Conservation (phyloP, 35 echinoderm and acorn worm genomes). For the Holothuria glaberrima region DNA sequence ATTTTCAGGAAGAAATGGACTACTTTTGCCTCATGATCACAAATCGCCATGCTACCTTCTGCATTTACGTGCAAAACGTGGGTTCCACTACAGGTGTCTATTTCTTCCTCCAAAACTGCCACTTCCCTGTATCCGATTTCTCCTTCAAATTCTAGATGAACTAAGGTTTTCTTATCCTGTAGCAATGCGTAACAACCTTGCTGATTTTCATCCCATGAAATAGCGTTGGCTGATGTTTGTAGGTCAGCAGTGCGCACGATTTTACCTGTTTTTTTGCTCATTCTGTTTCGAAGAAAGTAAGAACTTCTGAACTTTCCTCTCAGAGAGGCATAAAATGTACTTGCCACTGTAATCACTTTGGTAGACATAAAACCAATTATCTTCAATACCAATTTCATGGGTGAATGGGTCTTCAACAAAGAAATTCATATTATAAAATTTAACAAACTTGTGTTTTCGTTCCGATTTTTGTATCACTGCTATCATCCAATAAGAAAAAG, state of each 20-base stretch:
- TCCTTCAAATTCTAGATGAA: neutral
- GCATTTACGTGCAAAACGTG: neutral
- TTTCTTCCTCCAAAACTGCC: neutral
- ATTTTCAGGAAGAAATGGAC: neutral
- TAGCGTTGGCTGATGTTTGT: neutral
- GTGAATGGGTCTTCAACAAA: neutral
- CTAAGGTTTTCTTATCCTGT: neutral
- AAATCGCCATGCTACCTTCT: neutral
- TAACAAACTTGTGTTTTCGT: neutral
- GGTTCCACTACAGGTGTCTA: neutral
- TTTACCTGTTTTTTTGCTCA: neutral
- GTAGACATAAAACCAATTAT: neutral
- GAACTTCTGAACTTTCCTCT: neutral
- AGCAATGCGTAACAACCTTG: neutral
- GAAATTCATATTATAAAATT: neutral
- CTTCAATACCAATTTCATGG: neutral
- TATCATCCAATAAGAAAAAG: neutral
- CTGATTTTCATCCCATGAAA: slow-evolving; percentile 4
- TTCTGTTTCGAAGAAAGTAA: neutral
- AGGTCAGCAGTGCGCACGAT: neutral
- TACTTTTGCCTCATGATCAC: neutral
- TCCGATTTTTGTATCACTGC: neutral
- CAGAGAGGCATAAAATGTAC: neutral
- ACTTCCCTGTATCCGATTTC: neutral
- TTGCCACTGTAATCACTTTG: neutral